phyloP scores from a whole-genome alignment of 2,888 invertebrate genomes.

The Zonitis immaculata region DNA sequence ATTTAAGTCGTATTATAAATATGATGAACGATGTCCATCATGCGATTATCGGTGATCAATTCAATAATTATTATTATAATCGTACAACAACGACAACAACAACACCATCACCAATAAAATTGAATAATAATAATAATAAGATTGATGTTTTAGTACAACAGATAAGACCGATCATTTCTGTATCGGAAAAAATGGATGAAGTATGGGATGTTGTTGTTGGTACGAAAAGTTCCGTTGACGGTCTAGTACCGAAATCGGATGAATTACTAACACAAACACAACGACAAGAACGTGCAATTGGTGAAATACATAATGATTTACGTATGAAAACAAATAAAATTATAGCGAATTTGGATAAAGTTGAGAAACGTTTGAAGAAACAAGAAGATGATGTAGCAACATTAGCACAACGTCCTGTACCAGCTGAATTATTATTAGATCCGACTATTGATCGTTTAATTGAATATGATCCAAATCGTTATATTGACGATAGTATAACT shows the following conservation, averaged over 20 bases:
- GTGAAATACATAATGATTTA: conserved; percentile 78
- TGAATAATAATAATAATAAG: conserved; percentile 62
- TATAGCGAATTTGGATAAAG: conserved; percentile 81
- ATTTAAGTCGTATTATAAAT: conserved; percentile 70
- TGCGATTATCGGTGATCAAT: conserved; percentile 68
- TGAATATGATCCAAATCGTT: conserved; percentile 72
- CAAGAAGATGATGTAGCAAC: conserved; percentile 80
- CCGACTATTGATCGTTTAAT: conserved; percentile 75
- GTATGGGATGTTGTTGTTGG: conserved; percentile 88
- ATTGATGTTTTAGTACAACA: conserved; percentile 76
- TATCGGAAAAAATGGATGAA: conserved; percentile 87
- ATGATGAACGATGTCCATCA: conserved; percentile 80
- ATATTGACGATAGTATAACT: conserved; percentile 42
- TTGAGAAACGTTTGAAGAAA: conserved; percentile 76
- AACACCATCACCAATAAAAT: conserved; percentile 58
- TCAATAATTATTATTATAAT: conserved; percentile 25
- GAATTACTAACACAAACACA: conserved; percentile 80
- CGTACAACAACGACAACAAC: conserved; percentile 53
- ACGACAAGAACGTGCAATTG: conserved; percentile 80
- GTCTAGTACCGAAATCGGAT: conserved; percentile 81
- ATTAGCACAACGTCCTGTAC: conserved; percentile 69
- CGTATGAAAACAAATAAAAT: conserved; percentile 79
- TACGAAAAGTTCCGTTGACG: conserved; percentile 82
- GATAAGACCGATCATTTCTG: conserved; percentile 78
- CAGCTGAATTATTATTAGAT: conserved; percentile 68